Evolutionary conservation across 2,113 vertebrate genomes (phyloP), one percentile per base, ranked within the genome.

Genomic region (Nestor notabilis): DNA sequence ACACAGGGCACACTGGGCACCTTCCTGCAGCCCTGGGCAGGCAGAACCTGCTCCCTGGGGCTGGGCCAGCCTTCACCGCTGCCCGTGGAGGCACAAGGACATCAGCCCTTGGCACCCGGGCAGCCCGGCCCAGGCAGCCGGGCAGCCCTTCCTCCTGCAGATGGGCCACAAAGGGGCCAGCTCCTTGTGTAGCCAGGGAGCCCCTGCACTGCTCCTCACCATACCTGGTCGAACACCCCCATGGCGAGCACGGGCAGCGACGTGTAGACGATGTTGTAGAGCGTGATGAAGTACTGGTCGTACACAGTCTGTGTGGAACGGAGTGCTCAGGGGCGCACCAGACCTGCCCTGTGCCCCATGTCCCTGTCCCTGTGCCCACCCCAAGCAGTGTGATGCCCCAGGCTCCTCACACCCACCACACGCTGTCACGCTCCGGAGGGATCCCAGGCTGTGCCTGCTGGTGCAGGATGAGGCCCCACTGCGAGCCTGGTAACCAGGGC

Each of bases 241-340:
- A 99, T 99, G 84, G 99, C 99, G 88, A 99, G 98, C 89, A 99
- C 99, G 2, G 99, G 99, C 90, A 99, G 98, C 5, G 99, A 99
- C 1, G 99, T 99, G 97, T 99, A 99, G 83, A 99, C 99, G 3
- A 99, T 99, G 96, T 99, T 99, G 97, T 99, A 99, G 9, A 99
- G 98, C 1, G 99, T 99, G 98, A 99, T 99, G 98, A 99, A 99
- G 95, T 99, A 99, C 94, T 99, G 99, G 97, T 99, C 99, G 7
- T 99, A 99, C 37, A 99, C 99, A 0, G 99, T 99, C 99, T 99
- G 85, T 2, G 50, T 14, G 87, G 72, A 94, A 81, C 53, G 20
- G 91, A 44, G 79, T 0, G 47, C n/a, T 95, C 88, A 93, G 74
- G 11, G 66, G 23, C 49, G 43, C 5, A 11, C 0, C 0, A 44